phyloP scores from a whole-genome alignment of 2,113 vertebrate genomes.

The Dascyllus trimaculatus region DNA sequence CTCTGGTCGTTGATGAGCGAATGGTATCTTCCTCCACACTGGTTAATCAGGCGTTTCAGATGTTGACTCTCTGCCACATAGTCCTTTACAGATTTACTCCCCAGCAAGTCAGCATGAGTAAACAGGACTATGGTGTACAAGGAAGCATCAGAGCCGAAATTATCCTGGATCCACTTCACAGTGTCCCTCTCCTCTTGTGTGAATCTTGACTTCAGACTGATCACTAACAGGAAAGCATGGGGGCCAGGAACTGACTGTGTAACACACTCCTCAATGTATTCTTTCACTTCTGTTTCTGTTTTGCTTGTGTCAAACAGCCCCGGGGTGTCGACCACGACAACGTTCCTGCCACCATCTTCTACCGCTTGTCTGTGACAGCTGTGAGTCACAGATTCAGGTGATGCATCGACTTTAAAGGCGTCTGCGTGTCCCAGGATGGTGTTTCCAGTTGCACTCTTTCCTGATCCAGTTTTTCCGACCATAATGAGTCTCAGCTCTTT shows the following conservation, averaged over 20 bases:
- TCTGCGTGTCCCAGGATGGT: conserved; percentile 43
- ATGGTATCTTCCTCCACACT: conserved; percentile 52
- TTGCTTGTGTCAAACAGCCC: conserved; percentile 58
- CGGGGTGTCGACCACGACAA: conserved; percentile 72
- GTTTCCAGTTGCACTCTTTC: conserved; percentile 74
- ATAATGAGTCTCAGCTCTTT: conserved; percentile 45
- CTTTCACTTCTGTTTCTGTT: neutral
- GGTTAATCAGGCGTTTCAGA: conserved; percentile 12
- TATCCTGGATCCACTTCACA: conserved; percentile 56
- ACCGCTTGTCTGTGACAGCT: conserved; percentile 11
- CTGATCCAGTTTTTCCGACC: conserved; percentile 59
- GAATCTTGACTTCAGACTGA: conserved; percentile 49
- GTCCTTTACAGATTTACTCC: conserved; percentile 4
- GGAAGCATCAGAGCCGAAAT: conserved; percentile 49
- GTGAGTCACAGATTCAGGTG: neutral
- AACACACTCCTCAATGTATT: conserved; percentile 54
- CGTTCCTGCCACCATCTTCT: neutral
- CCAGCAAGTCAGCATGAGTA: conserved; percentile 58
- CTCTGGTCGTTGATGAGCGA: conserved; percentile 43
- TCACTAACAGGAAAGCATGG: conserved; percentile 70
- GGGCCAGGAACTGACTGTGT: conserved; percentile 55
- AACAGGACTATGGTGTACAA: conserved; percentile 66
- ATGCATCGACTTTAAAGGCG: neutral
- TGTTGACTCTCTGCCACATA: conserved; percentile 3
- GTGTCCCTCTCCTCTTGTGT: conserved; percentile 48